Conservation (phyloP, 2,797 vertebrate species). For the Danio choprae region DNA sequence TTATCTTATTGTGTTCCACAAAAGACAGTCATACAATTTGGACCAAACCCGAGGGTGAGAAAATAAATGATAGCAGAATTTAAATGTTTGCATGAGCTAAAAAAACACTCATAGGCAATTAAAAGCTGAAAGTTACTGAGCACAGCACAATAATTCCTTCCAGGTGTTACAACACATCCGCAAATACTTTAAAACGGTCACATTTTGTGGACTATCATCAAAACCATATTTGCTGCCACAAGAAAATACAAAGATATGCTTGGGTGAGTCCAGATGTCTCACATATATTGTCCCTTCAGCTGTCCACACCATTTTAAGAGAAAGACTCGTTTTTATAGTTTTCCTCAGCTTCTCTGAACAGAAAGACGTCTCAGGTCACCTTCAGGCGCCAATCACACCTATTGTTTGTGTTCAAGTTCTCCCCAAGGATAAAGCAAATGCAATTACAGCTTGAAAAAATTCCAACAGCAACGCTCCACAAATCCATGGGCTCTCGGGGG, state of each 20-base stretch:
- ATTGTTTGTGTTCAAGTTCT: conserved; percentile 56
- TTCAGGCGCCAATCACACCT: conserved; percentile 50
- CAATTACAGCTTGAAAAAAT: conserved; percentile 57
- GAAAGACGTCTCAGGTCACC: conserved; percentile 47
- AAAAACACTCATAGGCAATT: not conserved
- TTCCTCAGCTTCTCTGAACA: conserved; percentile 10
- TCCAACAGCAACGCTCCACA: conserved; percentile 48
- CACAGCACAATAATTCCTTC: conserved; percentile 5
- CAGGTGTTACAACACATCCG: conserved; percentile 40
- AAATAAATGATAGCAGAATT: not conserved
- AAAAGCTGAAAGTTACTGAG: not conserved
- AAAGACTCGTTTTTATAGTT: not conserved
- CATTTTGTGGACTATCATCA: conserved; percentile 52
- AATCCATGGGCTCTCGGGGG: conserved; percentile 50
- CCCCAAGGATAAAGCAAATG: conserved; percentile 56
- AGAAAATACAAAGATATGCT: conserved; percentile 43
- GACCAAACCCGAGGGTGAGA: not conserved
- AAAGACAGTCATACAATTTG: not conserved
- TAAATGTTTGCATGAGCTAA: not conserved
- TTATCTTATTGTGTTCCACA: not conserved
- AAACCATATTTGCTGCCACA: conserved; percentile 45
- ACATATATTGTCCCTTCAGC: conserved; percentile 44
- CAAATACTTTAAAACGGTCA: conserved; percentile 11
- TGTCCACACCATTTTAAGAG: conserved; percentile 21
- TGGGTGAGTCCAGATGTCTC: conserved; percentile 55